Conservation (phyloP, 1,140 invertebrate species). For the Trissolcus basalis region DNA sequence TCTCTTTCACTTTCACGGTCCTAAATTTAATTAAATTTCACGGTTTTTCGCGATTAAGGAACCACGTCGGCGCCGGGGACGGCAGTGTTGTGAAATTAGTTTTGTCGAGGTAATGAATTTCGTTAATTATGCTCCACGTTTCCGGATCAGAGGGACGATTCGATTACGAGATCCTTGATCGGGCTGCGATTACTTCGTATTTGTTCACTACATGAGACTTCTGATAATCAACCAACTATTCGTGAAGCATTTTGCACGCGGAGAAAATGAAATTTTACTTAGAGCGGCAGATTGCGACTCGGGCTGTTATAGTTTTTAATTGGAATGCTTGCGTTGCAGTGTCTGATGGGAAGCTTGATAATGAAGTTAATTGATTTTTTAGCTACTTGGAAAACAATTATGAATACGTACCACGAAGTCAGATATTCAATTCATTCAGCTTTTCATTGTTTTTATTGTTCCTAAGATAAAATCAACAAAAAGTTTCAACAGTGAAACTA, state of each 20-base stretch:
- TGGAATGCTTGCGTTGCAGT: conserved; percentile 38
- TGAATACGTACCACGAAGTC: conserved; percentile 2
- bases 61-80: conserved; percentile 63
- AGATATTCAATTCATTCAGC: neutral
- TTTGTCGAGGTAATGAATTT: conserved; percentile 75
- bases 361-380: conserved; percentile 37
- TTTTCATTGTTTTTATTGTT: neutral
- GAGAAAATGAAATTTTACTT: conserved; percentile 54
- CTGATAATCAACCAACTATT: conserved; percentile 53
- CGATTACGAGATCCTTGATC: conserved; percentile 56
- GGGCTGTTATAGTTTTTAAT: conserved; percentile 49
- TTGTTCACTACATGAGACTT: conserved; percentile 52
- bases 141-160: conserved; percentile 56
- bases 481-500: no score
- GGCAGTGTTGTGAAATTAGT: conserved; percentile 74
- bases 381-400: conserved; percentile 13
- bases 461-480: neutral
- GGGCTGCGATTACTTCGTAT: conserved; percentile 52
- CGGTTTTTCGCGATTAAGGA: conserved; percentile 76
- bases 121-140: conserved; percentile 73
- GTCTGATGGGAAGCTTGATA: conserved; percentile 20
- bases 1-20: conserved; percentile 73
- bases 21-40: conserved; percentile 78
- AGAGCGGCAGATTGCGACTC: conserved; percentile 29
- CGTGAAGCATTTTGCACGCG: conserved; percentile 24